These are phyloP conservation scores for Brachyopa scutellaris DNA, from an alignment of 2,888 invertebrate genomes.

Conservation along the genomic window DNA sequence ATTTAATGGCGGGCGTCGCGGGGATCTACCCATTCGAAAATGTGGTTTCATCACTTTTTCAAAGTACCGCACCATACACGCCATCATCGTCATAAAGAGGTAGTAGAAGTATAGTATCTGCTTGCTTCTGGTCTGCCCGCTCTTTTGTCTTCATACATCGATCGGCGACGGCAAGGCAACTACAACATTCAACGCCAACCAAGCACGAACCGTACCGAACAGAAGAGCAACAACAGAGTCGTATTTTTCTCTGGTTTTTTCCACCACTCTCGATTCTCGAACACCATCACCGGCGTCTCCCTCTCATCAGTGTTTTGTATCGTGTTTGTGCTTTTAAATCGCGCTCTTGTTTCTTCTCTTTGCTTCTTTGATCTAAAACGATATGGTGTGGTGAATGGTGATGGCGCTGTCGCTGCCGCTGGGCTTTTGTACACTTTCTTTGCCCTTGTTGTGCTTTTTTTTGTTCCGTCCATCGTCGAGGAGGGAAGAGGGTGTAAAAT, in stretches of 20 bases:
- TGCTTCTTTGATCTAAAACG: background rate
- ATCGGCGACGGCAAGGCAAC: too few relatives aligned
- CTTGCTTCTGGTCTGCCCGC: background rate
- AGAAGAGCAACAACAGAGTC: background rate
- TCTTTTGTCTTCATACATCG: background rate
- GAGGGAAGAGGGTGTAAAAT: background rate
- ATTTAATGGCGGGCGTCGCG: too few relatives aligned
- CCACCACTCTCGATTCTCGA: background rate
- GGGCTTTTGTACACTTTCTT: conserved; percentile 4
- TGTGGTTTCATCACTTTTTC: background rate
- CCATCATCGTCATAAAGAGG: background rate
- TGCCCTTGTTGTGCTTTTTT: conserved; percentile 16
- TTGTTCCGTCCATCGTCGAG: too few relatives aligned
- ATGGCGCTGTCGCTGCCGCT: too few relatives aligned
- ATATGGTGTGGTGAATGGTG: too few relatives aligned
- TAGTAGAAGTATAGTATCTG: background rate
- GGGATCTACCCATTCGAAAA: background rate
- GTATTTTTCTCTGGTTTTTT: conserved; percentile 5
- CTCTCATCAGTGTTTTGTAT: background rate
- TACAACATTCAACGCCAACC: too few relatives aligned
- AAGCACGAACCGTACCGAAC: background rate
- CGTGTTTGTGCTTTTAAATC: conserved; percentile 1
- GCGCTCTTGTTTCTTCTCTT: conserved; percentile 8
- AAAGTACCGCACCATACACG: conserved; percentile 7
- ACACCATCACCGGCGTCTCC: too few relatives aligned